Evolutionary conservation across 2,113 vertebrate genomes (phyloP).

Genomic region (Boleophthalmus pectinirostris): DNA sequence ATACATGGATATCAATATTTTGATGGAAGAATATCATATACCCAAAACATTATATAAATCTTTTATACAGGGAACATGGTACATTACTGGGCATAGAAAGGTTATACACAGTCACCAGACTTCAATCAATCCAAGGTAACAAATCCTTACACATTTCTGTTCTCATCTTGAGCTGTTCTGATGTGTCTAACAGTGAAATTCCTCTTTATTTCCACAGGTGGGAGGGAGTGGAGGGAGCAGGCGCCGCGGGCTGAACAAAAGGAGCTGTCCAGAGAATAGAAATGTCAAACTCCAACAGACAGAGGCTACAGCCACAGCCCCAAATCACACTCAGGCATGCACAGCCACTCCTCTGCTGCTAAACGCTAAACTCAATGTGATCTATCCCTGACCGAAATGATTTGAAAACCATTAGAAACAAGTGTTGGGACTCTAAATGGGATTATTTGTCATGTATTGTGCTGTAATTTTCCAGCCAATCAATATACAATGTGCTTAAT

Average conservation of each 20-base stretch:
- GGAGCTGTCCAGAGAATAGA: slow-evolving; percentile 40
- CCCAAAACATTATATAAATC: too few relatives aligned
- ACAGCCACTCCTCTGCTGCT: slow-evolving; percentile 45
- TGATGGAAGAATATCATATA: too few relatives aligned
- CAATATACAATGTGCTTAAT: slow-evolving; percentile 69
- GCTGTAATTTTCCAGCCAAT: slow-evolving; percentile 63
- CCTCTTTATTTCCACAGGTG: slow-evolving; percentile 21
- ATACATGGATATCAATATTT: too few relatives aligned
- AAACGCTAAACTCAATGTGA: slow-evolving; percentile 68
- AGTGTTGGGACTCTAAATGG: slow-evolving; percentile 67
- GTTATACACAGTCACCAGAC: not conserved
- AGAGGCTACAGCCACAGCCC: slow-evolving; percentile 5
- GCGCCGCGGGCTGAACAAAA: slow-evolving; percentile 32
- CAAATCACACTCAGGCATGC: slow-evolving; percentile 56
- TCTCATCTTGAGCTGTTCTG: slow-evolving; percentile 8
- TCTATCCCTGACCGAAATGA: slow-evolving; percentile 60
- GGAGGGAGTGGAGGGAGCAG: not conserved
- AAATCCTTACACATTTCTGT: slow-evolving; percentile 2
- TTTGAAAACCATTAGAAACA: slow-evolving; percentile 68
- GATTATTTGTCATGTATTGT: slow-evolving; percentile 68
- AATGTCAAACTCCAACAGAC: slow-evolving; percentile 51
- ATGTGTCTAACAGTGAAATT: slow-evolving; percentile 23
- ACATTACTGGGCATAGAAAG: not conserved
- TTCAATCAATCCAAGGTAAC: slow-evolving; percentile 1
- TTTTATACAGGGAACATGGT: too few relatives aligned